These are phyloP conservation scores for Abrostola triplasia DNA, from an alignment of 2,888 invertebrate genomes.

Conservation along the genomic window DNA sequence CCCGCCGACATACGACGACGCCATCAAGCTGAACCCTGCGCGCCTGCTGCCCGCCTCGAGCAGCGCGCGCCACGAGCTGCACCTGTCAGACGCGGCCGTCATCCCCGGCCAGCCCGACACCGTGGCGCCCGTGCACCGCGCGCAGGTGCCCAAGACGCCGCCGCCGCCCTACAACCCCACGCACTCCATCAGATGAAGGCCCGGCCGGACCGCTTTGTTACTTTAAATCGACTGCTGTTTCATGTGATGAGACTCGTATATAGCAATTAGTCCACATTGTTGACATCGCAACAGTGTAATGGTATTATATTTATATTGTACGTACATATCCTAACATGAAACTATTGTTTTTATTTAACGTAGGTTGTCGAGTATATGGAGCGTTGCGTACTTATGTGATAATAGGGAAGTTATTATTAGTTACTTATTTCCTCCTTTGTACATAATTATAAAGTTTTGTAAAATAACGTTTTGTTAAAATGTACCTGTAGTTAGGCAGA, in stretches of 20 bases:
- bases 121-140: conserved; percentile 75
- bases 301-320: conserved; percentile 81
- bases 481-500: conserved; percentile 62
- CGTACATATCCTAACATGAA: conserved; percentile 80
- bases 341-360: conserved; percentile 71
- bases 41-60: conserved; percentile 82
- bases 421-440: conserved; percentile 80
- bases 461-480: conserved; percentile 65
- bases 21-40: conserved; percentile 91
- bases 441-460: conserved; percentile 76
- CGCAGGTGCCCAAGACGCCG: conserved; percentile 83
- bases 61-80: conserved; percentile 68
- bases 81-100: conserved; percentile 61
- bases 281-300: conserved; percentile 66
- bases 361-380: conserved; percentile 72
- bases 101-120: conserved; percentile 77
- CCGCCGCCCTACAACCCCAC: conserved; percentile 85
- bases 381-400: conserved; percentile 86
- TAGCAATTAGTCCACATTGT: conserved; percentile 65
- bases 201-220: conserved; percentile 64
- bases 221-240: conserved; percentile 87
- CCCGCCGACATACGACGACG: conserved; percentile 92
- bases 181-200: conserved; percentile 86
- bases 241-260: conserved; percentile 81
- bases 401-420: conserved; percentile 78